phyloP scores from a whole-genome alignment of 2,113 vertebrate species.

The Petrocephalus zakoni region DNA sequence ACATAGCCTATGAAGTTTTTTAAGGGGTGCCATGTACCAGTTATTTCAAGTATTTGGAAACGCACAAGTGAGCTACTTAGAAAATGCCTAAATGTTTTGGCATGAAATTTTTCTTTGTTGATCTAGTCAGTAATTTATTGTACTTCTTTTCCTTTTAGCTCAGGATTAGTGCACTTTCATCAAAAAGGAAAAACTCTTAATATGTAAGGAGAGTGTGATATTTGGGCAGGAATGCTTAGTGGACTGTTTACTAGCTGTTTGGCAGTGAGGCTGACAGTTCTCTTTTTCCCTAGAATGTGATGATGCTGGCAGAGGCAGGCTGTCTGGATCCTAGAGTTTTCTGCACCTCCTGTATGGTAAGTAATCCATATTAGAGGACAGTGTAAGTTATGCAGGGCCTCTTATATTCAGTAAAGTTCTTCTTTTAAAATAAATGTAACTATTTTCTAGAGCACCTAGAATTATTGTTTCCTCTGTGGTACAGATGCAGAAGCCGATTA shows the following conservation, averaged over 20 bases:
- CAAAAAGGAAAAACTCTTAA: not conserved
- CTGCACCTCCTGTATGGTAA: slow-evolving; percentile 90
- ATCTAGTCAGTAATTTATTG: not conserved
- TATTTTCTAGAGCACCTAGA: not conserved
- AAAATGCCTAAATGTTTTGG: not conserved
- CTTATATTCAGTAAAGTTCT: not conserved
- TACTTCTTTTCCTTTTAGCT: not conserved
- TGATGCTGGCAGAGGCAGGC: slow-evolving; percentile 82
- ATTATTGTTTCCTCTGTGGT: not conserved
- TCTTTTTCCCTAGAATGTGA: slow-evolving; percentile 67
- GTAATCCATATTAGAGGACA: slow-evolving; percentile 32
- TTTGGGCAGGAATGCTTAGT: not conserved
- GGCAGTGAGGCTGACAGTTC: not conserved
- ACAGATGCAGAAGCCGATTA: slow-evolving; percentile 82
- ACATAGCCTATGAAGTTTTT: not conserved
- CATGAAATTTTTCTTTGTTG: not conserved
- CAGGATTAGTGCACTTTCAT: not conserved
- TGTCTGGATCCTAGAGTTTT: slow-evolving; percentile 84
- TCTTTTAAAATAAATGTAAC: not conserved
- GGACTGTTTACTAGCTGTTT: not conserved
- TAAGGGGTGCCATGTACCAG: not conserved
- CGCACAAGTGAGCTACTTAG: not conserved
- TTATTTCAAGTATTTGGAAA: not conserved
- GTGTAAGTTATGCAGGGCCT: not conserved
- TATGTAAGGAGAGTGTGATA: not conserved